These are phyloP conservation scores for Athene cunicularia DNA, from an alignment of 2,113 vertebrate genomes.

Conservation along the genomic window DNA sequence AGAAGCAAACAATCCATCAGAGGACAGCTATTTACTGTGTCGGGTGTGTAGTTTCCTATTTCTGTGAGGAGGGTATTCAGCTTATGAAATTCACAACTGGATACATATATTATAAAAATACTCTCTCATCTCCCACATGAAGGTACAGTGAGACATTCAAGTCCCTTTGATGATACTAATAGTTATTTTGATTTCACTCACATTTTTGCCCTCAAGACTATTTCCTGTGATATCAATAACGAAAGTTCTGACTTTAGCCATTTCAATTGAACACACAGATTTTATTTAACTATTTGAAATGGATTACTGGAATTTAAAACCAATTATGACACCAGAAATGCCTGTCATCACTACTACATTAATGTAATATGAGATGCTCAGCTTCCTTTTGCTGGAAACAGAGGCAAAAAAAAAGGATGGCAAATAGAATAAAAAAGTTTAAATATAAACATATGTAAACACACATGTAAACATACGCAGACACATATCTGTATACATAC, in stretches of 20 bases:
- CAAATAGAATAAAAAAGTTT: background rate
- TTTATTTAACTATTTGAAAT: constrained; percentile 73
- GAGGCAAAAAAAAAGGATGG: background rate
- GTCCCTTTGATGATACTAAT: constrained; percentile 65
- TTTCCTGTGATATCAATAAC: constrained; percentile 70
- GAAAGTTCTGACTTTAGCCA: constrained; percentile 72
- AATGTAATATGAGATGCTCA: constrained; percentile 67
- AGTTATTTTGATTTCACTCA: constrained; percentile 70
- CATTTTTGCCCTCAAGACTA: constrained; percentile 64
- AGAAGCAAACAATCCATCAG: background rate
- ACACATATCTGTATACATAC: background rate
- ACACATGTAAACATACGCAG: background rate
- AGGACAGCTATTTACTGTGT: background rate
- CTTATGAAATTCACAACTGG: background rate
- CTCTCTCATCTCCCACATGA: constrained; percentile 30
- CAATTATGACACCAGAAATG: constrained; percentile 76
- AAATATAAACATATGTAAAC: background rate
- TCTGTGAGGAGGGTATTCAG: background rate
- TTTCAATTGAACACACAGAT: constrained; percentile 63
- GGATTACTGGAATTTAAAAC: constrained; percentile 77
- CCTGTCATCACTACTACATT: constrained; percentile 73
- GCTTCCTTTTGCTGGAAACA: constrained; percentile 66
- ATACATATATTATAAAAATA: background rate
- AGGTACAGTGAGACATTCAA: constrained; percentile 43
- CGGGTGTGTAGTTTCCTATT: background rate